phyloP scores from a whole-genome alignment of 2,888 invertebrate species.

The Timema cristinae region DNA sequence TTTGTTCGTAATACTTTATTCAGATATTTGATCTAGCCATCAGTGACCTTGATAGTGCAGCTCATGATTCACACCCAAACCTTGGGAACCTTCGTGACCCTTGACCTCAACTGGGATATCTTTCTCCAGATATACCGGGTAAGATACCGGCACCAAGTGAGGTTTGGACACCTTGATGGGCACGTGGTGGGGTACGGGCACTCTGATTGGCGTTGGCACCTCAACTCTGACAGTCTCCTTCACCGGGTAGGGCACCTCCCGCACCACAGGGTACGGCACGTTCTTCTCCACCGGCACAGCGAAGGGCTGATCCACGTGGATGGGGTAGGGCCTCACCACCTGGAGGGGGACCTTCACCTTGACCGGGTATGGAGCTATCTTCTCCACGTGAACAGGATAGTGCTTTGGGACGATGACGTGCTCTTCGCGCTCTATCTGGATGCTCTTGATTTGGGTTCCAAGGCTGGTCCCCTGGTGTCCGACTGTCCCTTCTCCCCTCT shows the following conservation, averaged over 20 bases:
- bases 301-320: constrained; percentile 41
- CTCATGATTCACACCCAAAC: not conserved
- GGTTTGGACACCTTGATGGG: not conserved
- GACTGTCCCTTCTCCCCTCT: not conserved
- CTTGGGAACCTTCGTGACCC: not conserved
- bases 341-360: constrained; percentile 49
- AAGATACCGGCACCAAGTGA: constrained; percentile 11
- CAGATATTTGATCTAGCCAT: no score
- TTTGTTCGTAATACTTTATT: no score
- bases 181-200: constrained; percentile 40
- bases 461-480: not conserved
- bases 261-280: constrained; percentile 47
- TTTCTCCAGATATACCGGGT: constrained; percentile 8
- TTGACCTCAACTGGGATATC: not conserved
- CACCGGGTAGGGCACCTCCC: constrained; percentile 26
- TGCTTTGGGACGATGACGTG: constrained; percentile 39
- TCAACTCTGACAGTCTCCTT: constrained; percentile 59
- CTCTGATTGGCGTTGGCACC: constrained; percentile 49
- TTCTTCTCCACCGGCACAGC: constrained; percentile 35
- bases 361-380: constrained; percentile 40
- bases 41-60: no score
- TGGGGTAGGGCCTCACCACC: constrained; percentile 70
- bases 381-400: constrained; percentile 41
- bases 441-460: constrained; percentile 23
- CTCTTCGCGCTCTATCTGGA: constrained; percentile 26